A percentile compares a stretch with the other conserved stretches of the same genome.
These are phyloP conservation scores for Dermatophagoides farinae DNA, from an alignment of 1,140 invertebrate genomes.

Conservation along the genomic window DNA sequence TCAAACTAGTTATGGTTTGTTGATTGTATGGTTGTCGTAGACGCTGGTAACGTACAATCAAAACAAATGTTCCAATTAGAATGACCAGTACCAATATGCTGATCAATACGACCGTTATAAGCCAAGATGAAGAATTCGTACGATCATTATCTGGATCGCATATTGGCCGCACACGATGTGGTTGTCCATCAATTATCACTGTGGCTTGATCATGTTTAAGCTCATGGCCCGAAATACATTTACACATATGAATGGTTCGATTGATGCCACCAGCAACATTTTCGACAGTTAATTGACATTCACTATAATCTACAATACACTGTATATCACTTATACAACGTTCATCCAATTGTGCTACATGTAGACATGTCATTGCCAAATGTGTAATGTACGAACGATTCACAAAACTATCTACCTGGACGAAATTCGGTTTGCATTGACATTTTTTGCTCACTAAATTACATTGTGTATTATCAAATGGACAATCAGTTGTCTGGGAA, in stretches of 20 bases:
- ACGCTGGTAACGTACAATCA: conserved; percentile 2
- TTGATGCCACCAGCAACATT: not conserved
- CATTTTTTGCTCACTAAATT: not conserved
- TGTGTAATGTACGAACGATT: not conserved
- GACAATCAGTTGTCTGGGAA: not conserved
- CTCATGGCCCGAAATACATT: not conserved
- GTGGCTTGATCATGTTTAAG: not conserved
- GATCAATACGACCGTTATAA: conserved; percentile 1
- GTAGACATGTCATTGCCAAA: not conserved
- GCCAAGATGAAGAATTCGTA: not conserved
- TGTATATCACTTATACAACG: conserved; percentile 2
- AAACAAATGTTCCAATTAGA: conserved; percentile 2
- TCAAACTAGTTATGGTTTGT: not conserved
- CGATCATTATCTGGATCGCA: not conserved
- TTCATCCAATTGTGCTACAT: not conserved
- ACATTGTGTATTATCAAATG: not conserved
- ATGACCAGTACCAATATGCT: not conserved
- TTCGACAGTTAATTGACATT: not conserved
- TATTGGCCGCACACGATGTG: not conserved
- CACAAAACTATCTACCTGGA: not conserved
- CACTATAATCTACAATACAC: not conserved
- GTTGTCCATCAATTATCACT: not conserved
- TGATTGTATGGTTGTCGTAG: not conserved
- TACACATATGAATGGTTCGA: not conserved
- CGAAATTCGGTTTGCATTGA: not conserved